A percentile compares a stretch with the other conserved stretches of the same genome.
Conservation (phyloP, 2,888 invertebrate species). For the Margaritifera margaritifera region DNA sequence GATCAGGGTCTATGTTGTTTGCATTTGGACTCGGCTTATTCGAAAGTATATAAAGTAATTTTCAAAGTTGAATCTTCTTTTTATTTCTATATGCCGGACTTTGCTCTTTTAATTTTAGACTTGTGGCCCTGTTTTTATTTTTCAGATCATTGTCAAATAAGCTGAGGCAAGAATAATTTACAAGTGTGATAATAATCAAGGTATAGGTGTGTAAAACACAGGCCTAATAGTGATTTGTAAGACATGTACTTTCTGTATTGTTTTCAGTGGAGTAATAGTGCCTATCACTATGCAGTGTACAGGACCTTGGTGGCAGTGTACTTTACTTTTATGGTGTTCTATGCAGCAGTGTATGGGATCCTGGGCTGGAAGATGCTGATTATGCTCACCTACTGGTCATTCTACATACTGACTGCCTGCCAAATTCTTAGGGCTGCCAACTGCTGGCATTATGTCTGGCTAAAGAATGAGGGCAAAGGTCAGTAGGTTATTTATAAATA, state of each 20-base stretch:
- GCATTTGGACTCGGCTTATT: no score
- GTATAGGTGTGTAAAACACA: neutral
- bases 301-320: conserved; percentile 40
- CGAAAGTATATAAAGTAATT: no score
- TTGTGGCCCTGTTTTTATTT: no score
- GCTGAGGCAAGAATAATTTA: neutral
- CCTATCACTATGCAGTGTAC: conserved; percentile 46
- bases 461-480: conserved; percentile 40
- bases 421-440: conserved; percentile 45
- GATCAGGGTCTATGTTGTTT: no score
- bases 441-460: conserved; percentile 41
- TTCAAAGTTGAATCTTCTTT: no score
- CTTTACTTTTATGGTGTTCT: conserved; percentile 49
- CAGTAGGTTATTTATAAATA: neutral
- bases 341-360: conserved; percentile 40
- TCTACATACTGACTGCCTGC: conserved; percentile 39
- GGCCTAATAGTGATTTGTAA: no score
- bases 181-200: neutral
- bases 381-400: conserved; percentile 53
- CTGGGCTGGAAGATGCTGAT: conserved; percentile 43
- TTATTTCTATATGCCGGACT: no score
- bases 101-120: no score
- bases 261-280: conserved; percentile 48
- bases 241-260: neutral
- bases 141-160: no score